Evolutionary conservation across 2,888 invertebrate genomes (phyloP), one percentile per base, ranked within the genome.

Genomic region (Eurytoma adleriae): DNA sequence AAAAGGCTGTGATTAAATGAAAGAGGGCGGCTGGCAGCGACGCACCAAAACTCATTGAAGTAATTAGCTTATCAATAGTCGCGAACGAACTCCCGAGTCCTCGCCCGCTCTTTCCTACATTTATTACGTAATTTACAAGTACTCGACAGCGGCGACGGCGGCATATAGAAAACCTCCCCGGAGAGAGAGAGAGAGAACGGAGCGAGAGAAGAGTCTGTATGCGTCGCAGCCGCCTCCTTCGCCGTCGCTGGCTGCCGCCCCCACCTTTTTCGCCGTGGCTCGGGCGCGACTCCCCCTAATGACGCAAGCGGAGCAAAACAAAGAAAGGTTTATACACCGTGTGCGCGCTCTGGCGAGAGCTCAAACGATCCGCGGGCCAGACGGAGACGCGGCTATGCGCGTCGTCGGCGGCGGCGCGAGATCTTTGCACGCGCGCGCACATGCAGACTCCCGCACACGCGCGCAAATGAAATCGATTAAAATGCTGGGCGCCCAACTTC

Each of bases 391-490:
- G 56, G 59, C 50, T 30, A 24, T 14, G 30, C 14, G 24, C 72
- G 24, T 57, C 74, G 20, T 18, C 13, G 50, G 30, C 30, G 27
- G n/a, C n/a, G n/a, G n/a, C n/a, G n/a, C n/a, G n/a, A 16, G 14
- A 20, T 78, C 50, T 20, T 52, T 72, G 40, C 18, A 64, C 18
- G 16, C 18, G 52, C 54, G 52, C n/a, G 48, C 7, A 18, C 48
- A 67, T 14, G 54, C 24, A 64, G 18, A 13, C 40, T n/a, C 64
- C 1, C 18, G 62, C 81, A 84, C 93, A 93, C 93, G 93, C 93
- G 91, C 91, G 93, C 93, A 93, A 93, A 93, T 93, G 93, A 93
- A 93, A 93, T 93, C 93, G 93, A 93, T 93, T 93, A 93, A 93
- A 93, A 93, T 93, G 93, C 93, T 93, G 92, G 92, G 92, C 92